A percentile compares a stretch with the other conserved stretches of the same genome.
phyloP scores from a whole-genome alignment of 2,113 vertebrate species.

The Corapipo altera region DNA sequence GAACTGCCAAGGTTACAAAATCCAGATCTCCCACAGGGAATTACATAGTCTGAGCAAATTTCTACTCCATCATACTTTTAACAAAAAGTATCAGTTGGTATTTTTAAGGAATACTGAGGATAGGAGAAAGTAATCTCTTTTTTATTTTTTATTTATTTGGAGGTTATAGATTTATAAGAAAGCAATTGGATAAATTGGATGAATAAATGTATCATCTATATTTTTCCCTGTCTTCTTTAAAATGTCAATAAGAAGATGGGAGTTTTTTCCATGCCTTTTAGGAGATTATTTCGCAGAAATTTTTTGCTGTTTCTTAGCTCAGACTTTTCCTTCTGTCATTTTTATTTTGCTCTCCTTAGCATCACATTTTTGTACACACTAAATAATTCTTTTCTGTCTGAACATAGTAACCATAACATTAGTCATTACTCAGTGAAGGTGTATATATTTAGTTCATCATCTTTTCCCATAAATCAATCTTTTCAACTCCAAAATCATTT shows the following conservation, averaged over 20 bases:
- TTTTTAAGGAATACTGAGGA: not conserved
- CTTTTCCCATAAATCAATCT: conserved; percentile 45
- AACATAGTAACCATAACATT: not conserved
- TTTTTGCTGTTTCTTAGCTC: conserved; percentile 23
- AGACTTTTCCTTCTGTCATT: conserved; percentile 13
- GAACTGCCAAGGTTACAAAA: not conserved
- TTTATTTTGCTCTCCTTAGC: not conserved
- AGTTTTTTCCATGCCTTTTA: conserved; percentile 22
- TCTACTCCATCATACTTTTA: not conserved
- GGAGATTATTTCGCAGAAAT: conserved; percentile 46
- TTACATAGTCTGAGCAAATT: not conserved
- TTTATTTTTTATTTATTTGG: not conserved
- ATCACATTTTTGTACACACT: conserved; percentile 1
- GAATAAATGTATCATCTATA: not conserved
- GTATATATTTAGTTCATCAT: conserved; percentile 41
- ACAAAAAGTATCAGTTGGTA: not conserved
- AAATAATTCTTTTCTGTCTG: conserved; percentile 37
- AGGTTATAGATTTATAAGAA: not conserved
- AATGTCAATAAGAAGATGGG: not conserved
- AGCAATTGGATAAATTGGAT: not conserved
- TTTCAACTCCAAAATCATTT: conserved; percentile 51
- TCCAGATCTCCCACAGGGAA: not conserved
- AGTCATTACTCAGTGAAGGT: conserved; percentile 34
- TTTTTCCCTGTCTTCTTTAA: not conserved
- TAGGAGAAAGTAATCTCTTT: not conserved